These are phyloP conservation scores for Phthorimaea operculella DNA, from an alignment of 1,140 invertebrate genomes.

Conservation along the genomic window DNA sequence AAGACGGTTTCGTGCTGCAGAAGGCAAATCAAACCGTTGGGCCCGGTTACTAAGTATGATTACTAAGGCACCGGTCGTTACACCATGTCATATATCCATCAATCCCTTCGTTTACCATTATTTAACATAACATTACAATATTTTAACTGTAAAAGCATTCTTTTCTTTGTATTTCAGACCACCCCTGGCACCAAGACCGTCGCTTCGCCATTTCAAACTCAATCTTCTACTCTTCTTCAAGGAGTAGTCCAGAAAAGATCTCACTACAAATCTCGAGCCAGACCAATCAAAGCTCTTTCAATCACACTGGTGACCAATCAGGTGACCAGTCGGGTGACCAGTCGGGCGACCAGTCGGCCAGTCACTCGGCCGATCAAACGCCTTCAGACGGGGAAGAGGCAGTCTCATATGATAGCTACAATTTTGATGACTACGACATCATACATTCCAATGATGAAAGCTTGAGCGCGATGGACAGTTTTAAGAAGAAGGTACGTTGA, in stretches of 20 bases:
- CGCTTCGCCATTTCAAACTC: conserved; percentile 41
- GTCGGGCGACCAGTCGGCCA: not conserved
- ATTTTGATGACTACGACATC: conserved; percentile 55
- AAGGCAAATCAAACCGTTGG: too few relatives aligned
- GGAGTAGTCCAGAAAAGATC: conserved; percentile 10
- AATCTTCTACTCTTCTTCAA: conserved; percentile 31
- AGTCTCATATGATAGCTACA: conserved; percentile 35
- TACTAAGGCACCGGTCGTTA: too few relatives aligned
- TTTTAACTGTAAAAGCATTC: too few relatives aligned
- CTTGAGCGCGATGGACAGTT: conserved; percentile 18
- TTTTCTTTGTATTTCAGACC: conserved; percentile 31
- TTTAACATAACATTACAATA: too few relatives aligned
- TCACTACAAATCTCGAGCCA: not conserved
- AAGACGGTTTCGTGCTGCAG: too few relatives aligned
- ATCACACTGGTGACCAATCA: not conserved
- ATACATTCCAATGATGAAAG: conserved; percentile 37
- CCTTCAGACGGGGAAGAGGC: conserved; percentile 45
- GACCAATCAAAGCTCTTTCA: not conserved
- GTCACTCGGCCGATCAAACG: not conserved
- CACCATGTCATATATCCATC: too few relatives aligned
- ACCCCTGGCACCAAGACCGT: conserved; percentile 50
- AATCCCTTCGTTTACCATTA: too few relatives aligned
- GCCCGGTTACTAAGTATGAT: too few relatives aligned
- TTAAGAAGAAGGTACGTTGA: conserved; percentile 19
- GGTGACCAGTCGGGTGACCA: not conserved